Evolutionary conservation across 2,113 vertebrate genomes (phyloP), one percentile per base, ranked within the genome.

Genomic region (Galeopterus variegatus): DNA sequence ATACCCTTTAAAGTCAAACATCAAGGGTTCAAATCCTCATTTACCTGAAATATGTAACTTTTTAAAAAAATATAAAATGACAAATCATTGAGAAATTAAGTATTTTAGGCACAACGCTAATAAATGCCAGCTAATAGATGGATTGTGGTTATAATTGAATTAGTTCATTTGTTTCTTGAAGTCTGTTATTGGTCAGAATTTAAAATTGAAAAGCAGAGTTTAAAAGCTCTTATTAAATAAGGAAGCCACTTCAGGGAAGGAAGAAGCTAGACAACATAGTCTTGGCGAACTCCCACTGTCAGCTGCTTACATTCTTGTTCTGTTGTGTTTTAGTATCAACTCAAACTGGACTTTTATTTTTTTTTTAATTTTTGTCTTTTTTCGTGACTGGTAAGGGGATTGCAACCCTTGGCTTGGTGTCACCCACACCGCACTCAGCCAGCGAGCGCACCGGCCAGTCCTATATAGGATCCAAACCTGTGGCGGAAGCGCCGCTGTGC

Each of bases 71-170:
- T 5, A 19, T 65, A 60, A 80, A 92, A 85, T 81, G 67, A 62
- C 50, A 77, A 5, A 76, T 90, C n/a, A 84, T 24, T 91, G 64
- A 19, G 60, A 94, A 92, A 92, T 82, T 75, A 86, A 60, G 17
- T 62, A n/a, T 79, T 88, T 80, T 86, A 80, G 17, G 26, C 2
- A 19, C 13, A 70, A 1, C 15, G 15, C 21, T 48, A 12, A 13
- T 80, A 91, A 54, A 62, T 58, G 41, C 41, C 12, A 60, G 15
- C 21, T 48, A 12, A 13, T 80, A 91, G 62, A 13, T 80, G 88
- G 62, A 62, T 58, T 80, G 65, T 28, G 23, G 12, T 75, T 93
- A 2, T 70, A 52, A 45, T 77, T 41, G n/a, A 45, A 56, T 79
- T 33, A 28, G 6, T 2, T 4, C 23, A 9, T 91, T 75, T 92